Evolutionary conservation across 2,888 invertebrate species (phyloP), one percentile per base, ranked within the genome.

Genomic region (Apotomis betuletana): DNA sequence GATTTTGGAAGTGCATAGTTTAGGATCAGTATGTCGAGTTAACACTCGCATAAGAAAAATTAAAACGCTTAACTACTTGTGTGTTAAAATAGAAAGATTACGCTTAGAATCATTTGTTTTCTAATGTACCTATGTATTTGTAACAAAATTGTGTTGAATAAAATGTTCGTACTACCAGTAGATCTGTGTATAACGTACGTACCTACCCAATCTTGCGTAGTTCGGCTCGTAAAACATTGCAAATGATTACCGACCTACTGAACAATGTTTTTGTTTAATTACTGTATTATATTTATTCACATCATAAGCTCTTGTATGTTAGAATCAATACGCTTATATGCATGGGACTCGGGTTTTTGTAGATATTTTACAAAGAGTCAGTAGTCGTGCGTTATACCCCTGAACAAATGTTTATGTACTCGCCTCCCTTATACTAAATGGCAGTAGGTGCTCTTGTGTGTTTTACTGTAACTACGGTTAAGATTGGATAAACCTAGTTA

Each of bases 71-170:
- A 89, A 86, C 83, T 89, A 90, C 85, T 85, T 90, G 89, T 92
- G 90, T 92, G 92, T 92, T 88, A 85, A 85, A 87, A 90, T 91
- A 91, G 91, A 87, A 86, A 88, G 82, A 88, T 90, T 91, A 91
- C 90, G 92, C 91, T 92, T 92, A 92, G 90, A 89, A 86, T 85
- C 83, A 83, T 88, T 90, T 88, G 85, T 90, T 91, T 91, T 88
- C 81, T 87, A 87, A 75, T 74, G 73, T 76, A 72, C 59, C 64
- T 69, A 88, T 87, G 85, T 88, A 87, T 88, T 89, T 89, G 87
- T 91, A 90, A 88, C 88, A 89, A 84, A 88, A 88, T 88, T 90
- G 87, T 90, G 88, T 91, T 90, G 78, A 85, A 87, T 85, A 88
- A 88, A 85, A 89, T 91, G 87, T 90, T 87, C 87, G 88, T 91